Evolutionary conservation across 2,113 vertebrate species (phyloP).

Genomic region (Passer montanus): DNA sequence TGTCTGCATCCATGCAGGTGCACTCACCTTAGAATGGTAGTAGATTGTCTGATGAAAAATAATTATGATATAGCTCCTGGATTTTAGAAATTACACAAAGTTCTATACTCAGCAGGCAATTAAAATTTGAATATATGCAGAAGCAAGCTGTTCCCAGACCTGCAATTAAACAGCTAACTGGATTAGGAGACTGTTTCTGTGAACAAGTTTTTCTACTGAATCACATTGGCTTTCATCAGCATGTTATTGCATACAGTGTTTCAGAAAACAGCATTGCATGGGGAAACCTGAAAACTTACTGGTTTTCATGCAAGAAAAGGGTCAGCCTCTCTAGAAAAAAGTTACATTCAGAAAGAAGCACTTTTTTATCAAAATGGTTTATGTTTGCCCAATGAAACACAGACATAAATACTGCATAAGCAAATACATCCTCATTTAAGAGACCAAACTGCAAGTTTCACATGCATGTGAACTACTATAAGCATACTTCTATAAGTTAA

Average conservation of each 20-base stretch:
- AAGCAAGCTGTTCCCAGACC: slow-evolving; percentile 13
- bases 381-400: background rate
- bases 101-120: slow-evolving; percentile 12
- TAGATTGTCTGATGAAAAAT: background rate
- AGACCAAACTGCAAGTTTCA: background rate
- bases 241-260: background rate
- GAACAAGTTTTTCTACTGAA: slow-evolving; percentile 41
- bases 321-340: background rate
- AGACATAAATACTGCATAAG: background rate
- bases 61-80: background rate
- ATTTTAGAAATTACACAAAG: slow-evolving; percentile 13
- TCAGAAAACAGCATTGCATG: background rate
- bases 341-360: background rate
- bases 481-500: background rate
- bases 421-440: background rate
- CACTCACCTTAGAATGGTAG: background rate
- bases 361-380: background rate
- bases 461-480: background rate
- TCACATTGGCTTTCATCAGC: background rate
- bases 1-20: background rate
- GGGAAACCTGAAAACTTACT: background rate
- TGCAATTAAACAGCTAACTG: background rate
- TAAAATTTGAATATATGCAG: slow-evolving; percentile 16
- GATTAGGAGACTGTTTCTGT: background rate
- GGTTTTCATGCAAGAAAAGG: background rate